These are phyloP conservation scores for Bombus terrestris DNA, from an alignment of 1,140 invertebrate species.

Conservation along the genomic window DNA sequence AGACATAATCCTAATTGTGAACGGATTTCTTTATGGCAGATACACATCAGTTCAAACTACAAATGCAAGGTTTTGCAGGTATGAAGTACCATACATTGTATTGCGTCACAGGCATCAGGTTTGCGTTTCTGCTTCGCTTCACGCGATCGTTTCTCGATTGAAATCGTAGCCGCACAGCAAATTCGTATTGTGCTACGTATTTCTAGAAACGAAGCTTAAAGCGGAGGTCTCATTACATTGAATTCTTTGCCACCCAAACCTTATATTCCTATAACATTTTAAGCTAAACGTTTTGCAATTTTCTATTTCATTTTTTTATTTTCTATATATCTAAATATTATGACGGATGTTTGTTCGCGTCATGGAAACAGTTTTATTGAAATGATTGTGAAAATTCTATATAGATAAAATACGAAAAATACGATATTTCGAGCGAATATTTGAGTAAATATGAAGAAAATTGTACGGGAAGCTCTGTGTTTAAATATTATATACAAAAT, in stretches of 20 bases:
- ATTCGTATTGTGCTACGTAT: conserved; percentile 16
- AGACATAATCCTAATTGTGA: conserved; percentile 54
- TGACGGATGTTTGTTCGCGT: too few relatives aligned
- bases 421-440: background rate
- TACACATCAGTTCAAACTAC: conserved; percentile 44
- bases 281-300: background rate
- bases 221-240: background rate
- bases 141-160: background rate
- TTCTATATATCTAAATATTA: too few relatives aligned
- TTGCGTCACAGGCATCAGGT: conserved; percentile 49
- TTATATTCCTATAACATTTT: background rate
- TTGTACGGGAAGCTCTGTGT: background rate
- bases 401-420: background rate
- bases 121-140: conserved; percentile 16
- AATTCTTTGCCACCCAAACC: background rate
- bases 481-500: too few relatives aligned
- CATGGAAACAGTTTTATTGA: background rate
- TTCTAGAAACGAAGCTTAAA: conserved; percentile 24
- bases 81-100: conserved; percentile 32
- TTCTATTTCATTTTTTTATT: too few relatives aligned
- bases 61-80: conserved; percentile 36
- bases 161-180: conserved; percentile 27
- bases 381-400: conserved; percentile 4
- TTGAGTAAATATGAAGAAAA: conserved; percentile 1
- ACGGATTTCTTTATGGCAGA: conserved; percentile 39